A percentile compares a stretch with the other conserved stretches of the same genome.
These are phyloP conservation scores for Carlito syrichta DNA, from an alignment of 2,113 vertebrate genomes.

Conservation along the genomic window DNA sequence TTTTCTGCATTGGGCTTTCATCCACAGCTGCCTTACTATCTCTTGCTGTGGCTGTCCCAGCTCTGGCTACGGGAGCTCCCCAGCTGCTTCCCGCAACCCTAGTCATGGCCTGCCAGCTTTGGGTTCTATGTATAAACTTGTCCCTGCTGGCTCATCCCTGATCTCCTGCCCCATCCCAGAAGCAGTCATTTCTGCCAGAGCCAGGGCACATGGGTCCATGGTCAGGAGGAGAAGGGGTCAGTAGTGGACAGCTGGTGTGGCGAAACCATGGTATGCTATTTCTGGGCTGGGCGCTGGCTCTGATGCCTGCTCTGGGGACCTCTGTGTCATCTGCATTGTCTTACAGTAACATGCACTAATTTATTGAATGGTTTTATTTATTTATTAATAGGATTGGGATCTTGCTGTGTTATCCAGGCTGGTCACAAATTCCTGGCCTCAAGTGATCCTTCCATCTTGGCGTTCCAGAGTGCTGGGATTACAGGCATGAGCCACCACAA, in stretches of 20 bases:
- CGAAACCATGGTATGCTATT: not conserved
- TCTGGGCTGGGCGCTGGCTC: fast-evolving
- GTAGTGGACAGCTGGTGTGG: too few species aligned
- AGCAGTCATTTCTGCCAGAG: not conserved
- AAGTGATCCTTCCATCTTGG: too few species aligned
- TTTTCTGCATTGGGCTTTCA: not conserved
- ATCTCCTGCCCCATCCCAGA: not conserved
- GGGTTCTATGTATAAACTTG: not conserved
- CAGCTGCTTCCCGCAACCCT: too few species aligned
- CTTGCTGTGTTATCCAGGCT: too few species aligned
- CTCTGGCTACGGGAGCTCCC: not conserved
- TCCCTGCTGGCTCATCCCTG: not conserved
- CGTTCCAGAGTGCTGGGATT: too few species aligned
- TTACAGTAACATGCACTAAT: not conserved
- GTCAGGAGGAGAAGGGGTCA: not conserved
- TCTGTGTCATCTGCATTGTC: not conserved
- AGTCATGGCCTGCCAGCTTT: not conserved
- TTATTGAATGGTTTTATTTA: too few species aligned
- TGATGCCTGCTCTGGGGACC: not conserved
- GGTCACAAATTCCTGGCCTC: too few species aligned
- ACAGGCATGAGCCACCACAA: too few species aligned
- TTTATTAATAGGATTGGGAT: too few species aligned
- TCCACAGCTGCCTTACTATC: too few species aligned
- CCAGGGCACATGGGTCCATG: too few species aligned
- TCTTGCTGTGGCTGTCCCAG: not conserved